These are phyloP conservation scores for Simalia tracyae DNA, from an alignment of 2,797 vertebrate genomes.

Conservation along the genomic window DNA sequence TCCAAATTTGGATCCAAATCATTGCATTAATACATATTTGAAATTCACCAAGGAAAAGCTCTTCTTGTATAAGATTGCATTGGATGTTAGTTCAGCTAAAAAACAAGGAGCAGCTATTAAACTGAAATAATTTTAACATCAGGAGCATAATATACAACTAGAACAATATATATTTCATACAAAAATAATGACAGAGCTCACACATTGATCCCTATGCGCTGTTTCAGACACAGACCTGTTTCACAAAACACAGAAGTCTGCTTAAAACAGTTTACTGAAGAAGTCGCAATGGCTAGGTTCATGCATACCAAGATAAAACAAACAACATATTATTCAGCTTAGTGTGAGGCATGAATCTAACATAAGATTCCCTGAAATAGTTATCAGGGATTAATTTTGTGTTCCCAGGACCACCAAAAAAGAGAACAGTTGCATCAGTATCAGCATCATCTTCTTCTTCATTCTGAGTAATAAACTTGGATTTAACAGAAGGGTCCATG, in stretches of 20 bases:
- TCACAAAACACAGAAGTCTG: not conserved
- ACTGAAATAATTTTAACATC: not conserved
- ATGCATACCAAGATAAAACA: not conserved
- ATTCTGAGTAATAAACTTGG: not conserved
- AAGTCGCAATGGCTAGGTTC: not conserved
- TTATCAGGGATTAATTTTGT: not conserved
- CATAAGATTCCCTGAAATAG: not conserved
- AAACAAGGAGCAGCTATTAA: not conserved
- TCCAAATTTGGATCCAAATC: not conserved
- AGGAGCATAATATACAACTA: not conserved
- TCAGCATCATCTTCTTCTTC: not conserved
- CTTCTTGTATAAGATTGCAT: not conserved
- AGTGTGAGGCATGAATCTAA: not conserved
- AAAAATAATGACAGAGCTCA: not conserved
- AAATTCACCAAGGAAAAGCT: not conserved
- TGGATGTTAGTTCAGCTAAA: not conserved
- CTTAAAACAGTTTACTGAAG: not conserved
- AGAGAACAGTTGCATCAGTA: not conserved
- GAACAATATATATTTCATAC: not conserved
- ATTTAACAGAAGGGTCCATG: not conserved
- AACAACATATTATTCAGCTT: not conserved
- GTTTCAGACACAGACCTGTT: not conserved
- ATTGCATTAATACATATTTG: not conserved
- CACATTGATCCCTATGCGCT: not conserved
- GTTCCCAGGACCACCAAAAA: not conserved